Conservation (phyloP, 2,888 invertebrate genomes). For the Ichneumoninae sp. region DNA sequence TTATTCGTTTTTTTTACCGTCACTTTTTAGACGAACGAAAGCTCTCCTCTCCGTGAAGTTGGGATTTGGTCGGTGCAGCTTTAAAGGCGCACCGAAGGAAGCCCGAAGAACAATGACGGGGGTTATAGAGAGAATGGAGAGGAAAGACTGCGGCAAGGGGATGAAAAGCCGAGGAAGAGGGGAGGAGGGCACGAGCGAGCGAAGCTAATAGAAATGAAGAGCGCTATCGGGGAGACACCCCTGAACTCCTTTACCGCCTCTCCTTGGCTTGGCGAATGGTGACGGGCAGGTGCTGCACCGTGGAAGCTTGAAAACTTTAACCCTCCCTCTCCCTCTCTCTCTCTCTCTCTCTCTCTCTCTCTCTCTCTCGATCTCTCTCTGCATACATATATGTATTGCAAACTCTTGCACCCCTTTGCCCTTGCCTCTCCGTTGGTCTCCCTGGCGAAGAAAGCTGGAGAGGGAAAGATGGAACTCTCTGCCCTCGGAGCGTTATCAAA, state of each 20-base stretch:
- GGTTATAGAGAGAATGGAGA: slow-evolving; percentile 59
- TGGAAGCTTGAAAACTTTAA: slow-evolving; percentile 68
- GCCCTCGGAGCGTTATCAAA: slow-evolving; percentile 55
- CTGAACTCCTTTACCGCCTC: slow-evolving; percentile 60
- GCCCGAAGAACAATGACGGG: slow-evolving; percentile 75
- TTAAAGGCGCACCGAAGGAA: slow-evolving; percentile 72
- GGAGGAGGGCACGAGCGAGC: slow-evolving; percentile 64
- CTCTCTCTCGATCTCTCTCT: not conserved
- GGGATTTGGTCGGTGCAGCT: slow-evolving; percentile 71
- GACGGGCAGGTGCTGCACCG: slow-evolving; percentile 65
- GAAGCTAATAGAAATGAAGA: slow-evolving; percentile 81
- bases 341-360: not conserved
- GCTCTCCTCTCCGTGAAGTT: not conserved
- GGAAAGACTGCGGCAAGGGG: slow-evolving; percentile 61
- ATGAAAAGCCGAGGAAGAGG: slow-evolving; percentile 32
- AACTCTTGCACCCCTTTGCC: slow-evolving; percentile 24
- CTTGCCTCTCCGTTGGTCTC: slow-evolving; percentile 18
- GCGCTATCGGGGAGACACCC: slow-evolving; percentile 76
- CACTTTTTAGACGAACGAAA: slow-evolving; percentile 6
- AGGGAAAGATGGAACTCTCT: slow-evolving; percentile 47
- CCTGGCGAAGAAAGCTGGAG: not conserved
- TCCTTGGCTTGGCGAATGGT: slow-evolving; percentile 27
- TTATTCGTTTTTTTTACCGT: slow-evolving; percentile 2
- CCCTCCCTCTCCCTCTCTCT: slow-evolving; percentile 31
- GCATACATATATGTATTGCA: slow-evolving; percentile 2